Percentiles rank a stretch among this genome's conserved stretches.
These are phyloP conservation scores for Drosophila algonquin DNA, from an alignment of 2,888 invertebrate species.

Conservation along the genomic window DNA sequence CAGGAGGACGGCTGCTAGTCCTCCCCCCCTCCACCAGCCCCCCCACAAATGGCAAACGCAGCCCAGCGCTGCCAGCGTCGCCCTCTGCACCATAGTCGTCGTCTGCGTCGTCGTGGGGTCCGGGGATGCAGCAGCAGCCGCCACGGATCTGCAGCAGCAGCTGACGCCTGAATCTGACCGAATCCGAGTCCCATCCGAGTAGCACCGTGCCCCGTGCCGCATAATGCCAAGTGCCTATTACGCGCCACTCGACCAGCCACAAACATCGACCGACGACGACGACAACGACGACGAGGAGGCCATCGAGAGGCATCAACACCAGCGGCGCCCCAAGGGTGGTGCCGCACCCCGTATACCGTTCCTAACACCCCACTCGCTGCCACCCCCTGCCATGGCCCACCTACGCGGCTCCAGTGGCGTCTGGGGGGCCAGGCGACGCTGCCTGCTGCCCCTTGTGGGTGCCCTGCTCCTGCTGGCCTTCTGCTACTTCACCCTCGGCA, in stretches of 20 bases:
- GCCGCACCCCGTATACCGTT: background rate
- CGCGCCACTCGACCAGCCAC: constrained; percentile 59
- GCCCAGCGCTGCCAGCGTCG: constrained; percentile 42
- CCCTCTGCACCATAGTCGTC: constrained; percentile 21
- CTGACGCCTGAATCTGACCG: constrained; percentile 8
- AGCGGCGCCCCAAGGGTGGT: background rate
- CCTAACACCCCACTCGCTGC: background rate
- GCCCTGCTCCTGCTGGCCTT: constrained; percentile 26
- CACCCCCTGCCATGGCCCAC: constrained; percentile 7
- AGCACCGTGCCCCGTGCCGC: constrained; percentile 10
- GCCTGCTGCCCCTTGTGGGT: constrained; percentile 34
- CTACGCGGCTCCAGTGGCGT: constrained; percentile 9
- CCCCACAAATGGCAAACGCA: constrained; percentile 54
- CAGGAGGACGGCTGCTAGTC: constrained; percentile 1
- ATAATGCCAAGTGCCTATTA: constrained; percentile 73
- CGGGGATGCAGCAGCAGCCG: constrained; percentile 23
- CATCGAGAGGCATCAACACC: constrained; percentile 20
- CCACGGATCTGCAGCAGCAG: constrained; percentile 20
- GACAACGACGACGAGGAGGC: constrained; percentile 35
- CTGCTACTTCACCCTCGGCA: constrained; percentile 53
- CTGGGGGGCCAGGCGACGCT: constrained; percentile 40
- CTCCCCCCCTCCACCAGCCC: background rate
- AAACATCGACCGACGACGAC: constrained; percentile 40
- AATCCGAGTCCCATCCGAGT: constrained; percentile 3
- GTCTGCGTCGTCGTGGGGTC: constrained; percentile 4